These are phyloP conservation scores for Saguinus imperator DNA, from an alignment of 2,113 vertebrate species.

Conservation along the genomic window DNA sequence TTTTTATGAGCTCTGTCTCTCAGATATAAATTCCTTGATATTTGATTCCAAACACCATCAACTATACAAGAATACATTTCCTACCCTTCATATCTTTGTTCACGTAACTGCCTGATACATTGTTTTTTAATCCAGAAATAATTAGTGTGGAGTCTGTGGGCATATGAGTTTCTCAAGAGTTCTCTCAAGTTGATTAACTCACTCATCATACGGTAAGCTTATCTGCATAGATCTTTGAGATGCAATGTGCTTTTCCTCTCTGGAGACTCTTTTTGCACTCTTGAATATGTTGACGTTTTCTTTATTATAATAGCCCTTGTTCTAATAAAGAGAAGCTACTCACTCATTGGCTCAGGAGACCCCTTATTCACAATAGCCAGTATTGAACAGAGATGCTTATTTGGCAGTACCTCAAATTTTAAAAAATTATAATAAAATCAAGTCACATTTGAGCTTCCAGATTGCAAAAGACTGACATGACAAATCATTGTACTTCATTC, in stretches of 20 bases:
- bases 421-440: not conserved
- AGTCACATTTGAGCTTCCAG: not conserved
- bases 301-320: not conserved
- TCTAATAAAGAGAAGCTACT: not conserved
- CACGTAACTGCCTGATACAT: not conserved
- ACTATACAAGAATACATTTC: not conserved
- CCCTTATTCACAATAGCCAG: not conserved
- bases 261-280: not conserved
- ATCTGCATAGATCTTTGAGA: not conserved
- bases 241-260: not conserved
- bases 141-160: not conserved
- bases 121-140: not conserved
- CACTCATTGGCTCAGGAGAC: not conserved
- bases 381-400: not conserved
- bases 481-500: not conserved
- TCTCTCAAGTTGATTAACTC: slow-evolving; percentile 22
- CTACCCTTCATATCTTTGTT: not conserved
- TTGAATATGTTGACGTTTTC: not conserved
- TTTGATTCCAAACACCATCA: not conserved
- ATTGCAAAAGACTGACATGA: not conserved
- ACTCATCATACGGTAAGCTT: not conserved
- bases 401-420: not conserved
- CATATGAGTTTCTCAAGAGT: slow-evolving; percentile 2
- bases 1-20: not conserved
- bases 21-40: not conserved